Evolutionary conservation across 2,113 vertebrate species (phyloP).

Genomic region (Rhodinocichla rosea): DNA sequence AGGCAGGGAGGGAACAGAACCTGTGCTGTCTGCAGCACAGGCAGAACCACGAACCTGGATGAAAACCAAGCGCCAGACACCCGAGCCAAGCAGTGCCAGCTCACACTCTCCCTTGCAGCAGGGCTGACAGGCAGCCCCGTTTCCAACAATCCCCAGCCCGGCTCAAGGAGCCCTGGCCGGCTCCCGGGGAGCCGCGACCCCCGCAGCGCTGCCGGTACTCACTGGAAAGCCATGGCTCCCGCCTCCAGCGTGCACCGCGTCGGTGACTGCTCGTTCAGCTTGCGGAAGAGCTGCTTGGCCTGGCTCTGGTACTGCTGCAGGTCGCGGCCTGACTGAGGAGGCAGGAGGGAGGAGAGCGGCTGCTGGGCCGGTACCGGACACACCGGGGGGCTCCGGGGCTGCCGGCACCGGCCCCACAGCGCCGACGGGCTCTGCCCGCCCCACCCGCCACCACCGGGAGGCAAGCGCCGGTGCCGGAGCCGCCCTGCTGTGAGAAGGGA

Average conservation of each 20-base stretch:
- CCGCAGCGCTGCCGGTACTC: slow-evolving; percentile 47
- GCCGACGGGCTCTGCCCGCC: not conserved
- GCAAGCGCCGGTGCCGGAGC: fast-evolving
- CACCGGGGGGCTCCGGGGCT: not conserved
- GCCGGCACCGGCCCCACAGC: not conserved
- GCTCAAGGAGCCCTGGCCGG: fast-evolving
- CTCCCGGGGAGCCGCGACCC: fast-evolving
- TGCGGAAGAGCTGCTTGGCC: slow-evolving; percentile 96
- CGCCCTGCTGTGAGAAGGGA: fast-evolving
- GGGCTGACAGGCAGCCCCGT: fast-evolving
- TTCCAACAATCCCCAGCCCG: not conserved
- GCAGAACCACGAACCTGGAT: not conserved
- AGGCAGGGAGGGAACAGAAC: not conserved
- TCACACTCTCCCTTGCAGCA: fast-evolving
- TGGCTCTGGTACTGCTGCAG: slow-evolving; percentile 98
- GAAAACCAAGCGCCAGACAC: not conserved
- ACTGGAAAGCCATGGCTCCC: slow-evolving; percentile 95
- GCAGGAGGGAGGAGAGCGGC: not conserved
- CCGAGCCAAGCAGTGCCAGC: not conserved
- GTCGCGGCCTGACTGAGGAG: slow-evolving; percentile 87
- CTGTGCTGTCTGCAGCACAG: not conserved
- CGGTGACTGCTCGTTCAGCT: slow-evolving; percentile 95
- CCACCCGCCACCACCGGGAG: fast-evolving
- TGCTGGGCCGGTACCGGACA: not conserved
- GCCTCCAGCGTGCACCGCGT: slow-evolving; percentile 94